phyloP scores from a whole-genome alignment of 2,113 vertebrate species.

The Turdus rufiventris region DNA sequence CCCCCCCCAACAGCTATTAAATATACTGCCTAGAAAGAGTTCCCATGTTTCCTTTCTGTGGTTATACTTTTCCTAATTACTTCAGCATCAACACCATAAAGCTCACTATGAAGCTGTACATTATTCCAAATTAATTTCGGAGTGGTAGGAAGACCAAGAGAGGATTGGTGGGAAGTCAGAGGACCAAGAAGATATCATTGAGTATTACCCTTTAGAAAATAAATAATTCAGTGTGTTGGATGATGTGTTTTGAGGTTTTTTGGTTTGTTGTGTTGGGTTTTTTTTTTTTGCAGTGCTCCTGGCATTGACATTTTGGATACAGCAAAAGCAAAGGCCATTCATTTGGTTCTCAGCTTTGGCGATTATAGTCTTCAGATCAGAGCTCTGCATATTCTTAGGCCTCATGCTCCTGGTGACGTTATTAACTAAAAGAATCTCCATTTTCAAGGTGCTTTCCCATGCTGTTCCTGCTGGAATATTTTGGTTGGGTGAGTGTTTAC shows the following conservation, averaged over 20 bases:
- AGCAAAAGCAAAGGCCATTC: slow-evolving; percentile 78
- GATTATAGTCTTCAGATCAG: slow-evolving; percentile 88
- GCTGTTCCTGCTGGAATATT: slow-evolving; percentile 83
- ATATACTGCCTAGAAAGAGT: background rate
- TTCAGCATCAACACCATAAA: background rate
- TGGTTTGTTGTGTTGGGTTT: background rate
- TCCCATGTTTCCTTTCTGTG: background rate
- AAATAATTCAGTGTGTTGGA: background rate
- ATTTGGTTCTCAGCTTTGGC: slow-evolving; percentile 87
- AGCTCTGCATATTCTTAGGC: slow-evolving; percentile 88
- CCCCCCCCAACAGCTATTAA: background rate
- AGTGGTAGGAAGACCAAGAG: background rate
- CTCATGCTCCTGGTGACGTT: slow-evolving; percentile 83
- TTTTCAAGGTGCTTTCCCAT: slow-evolving; percentile 73
- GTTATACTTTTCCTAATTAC: background rate
- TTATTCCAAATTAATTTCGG: background rate
- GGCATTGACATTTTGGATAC: slow-evolving; percentile 88
- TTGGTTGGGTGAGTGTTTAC: slow-evolving; percentile 81
- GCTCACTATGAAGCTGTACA: background rate
- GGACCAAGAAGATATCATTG: background rate
- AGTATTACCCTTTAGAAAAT: background rate
- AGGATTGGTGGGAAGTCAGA: background rate
- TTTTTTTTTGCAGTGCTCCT: slow-evolving; percentile 76
- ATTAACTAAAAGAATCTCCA: slow-evolving; percentile 72
- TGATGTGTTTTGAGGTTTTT: background rate